Conservation (phyloP, 2,888 invertebrate genomes). For the Agrilus biguttatus region DNA sequence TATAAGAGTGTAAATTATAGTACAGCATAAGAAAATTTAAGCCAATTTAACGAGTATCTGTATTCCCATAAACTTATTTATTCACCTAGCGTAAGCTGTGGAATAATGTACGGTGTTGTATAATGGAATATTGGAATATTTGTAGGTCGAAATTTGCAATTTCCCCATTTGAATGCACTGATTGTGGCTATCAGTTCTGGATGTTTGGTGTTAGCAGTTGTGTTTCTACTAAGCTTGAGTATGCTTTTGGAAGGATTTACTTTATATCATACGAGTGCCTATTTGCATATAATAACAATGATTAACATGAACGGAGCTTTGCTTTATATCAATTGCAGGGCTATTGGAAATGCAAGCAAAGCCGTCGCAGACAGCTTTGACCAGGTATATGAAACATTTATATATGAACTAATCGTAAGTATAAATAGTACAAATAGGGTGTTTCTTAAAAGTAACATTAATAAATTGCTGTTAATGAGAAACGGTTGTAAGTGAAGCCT, state of each 20-base stretch:
- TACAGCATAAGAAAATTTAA: background rate
- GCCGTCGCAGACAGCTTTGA: slow-evolving; percentile 27
- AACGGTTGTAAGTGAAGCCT: too few relatives aligned
- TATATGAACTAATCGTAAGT: too few relatives aligned
- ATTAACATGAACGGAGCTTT: slow-evolving; percentile 59
- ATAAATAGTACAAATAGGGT: too few relatives aligned
- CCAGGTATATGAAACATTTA: slow-evolving; percentile 5
- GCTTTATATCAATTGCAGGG: slow-evolving; percentile 56
- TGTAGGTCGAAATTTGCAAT: slow-evolving; percentile 44
- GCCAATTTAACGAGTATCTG: background rate
- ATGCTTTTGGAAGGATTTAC: slow-evolving; percentile 48
- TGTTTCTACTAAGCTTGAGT: slow-evolving; percentile 44
- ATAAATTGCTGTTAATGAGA: too few relatives aligned
- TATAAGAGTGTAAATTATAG: too few relatives aligned
- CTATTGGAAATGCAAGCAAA: slow-evolving; percentile 43
- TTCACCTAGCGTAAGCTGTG: too few relatives aligned
- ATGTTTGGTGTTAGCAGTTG: slow-evolving; percentile 43
- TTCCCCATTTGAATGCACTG: slow-evolving; percentile 43
- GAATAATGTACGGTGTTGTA: background rate
- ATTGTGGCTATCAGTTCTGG: slow-evolving; percentile 48
- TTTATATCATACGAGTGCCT: slow-evolving; percentile 45
- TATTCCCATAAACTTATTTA: background rate
- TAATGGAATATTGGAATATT: slow-evolving; percentile 12
- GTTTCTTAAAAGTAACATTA: too few relatives aligned
- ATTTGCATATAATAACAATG: slow-evolving; percentile 54